Conservation (phyloP, 2,888 invertebrate genomes). For the Zaprionus lineosus region DNA sequence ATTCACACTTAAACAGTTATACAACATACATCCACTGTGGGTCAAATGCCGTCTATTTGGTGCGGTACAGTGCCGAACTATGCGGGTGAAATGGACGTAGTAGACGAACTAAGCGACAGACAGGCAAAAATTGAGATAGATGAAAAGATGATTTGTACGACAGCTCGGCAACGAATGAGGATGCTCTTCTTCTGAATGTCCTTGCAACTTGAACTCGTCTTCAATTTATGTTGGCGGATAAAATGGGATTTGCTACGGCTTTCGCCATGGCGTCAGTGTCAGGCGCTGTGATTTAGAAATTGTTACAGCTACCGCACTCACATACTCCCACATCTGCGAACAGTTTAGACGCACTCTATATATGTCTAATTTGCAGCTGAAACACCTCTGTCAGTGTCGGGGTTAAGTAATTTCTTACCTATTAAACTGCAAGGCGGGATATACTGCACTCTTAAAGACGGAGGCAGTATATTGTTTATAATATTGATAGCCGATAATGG, state of each 20-base stretch:
- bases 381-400: constrained; percentile 44
- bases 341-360: constrained; percentile 46
- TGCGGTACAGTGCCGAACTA: no score
- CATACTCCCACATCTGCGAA: constrained; percentile 31
- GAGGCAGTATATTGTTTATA: no score
- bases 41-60: no score
- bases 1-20: constrained; percentile 70
- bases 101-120: no score
- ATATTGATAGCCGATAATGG: no score
- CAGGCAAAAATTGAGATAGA: constrained; percentile 24
- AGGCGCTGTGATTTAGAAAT: constrained; percentile 61
- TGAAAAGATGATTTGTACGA: constrained; percentile 71
- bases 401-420: constrained; percentile 26
- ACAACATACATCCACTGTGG: neutral
- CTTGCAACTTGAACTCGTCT: constrained; percentile 67
- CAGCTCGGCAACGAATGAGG: constrained; percentile 56
- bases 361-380: constrained; percentile 72
- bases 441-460: no score
- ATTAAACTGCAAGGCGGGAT: neutral
- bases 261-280: constrained; percentile 51
- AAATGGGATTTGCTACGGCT: constrained; percentile 72
- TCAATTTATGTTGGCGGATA: constrained; percentile 79
- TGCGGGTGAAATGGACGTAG: no score
- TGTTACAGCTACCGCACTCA: constrained; percentile 33
- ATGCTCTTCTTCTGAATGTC: constrained; percentile 31